Base-by-base conservation (phyloP, 2,888 invertebrate genomes). In the Caenorhabditis sulstoni region DNA sequence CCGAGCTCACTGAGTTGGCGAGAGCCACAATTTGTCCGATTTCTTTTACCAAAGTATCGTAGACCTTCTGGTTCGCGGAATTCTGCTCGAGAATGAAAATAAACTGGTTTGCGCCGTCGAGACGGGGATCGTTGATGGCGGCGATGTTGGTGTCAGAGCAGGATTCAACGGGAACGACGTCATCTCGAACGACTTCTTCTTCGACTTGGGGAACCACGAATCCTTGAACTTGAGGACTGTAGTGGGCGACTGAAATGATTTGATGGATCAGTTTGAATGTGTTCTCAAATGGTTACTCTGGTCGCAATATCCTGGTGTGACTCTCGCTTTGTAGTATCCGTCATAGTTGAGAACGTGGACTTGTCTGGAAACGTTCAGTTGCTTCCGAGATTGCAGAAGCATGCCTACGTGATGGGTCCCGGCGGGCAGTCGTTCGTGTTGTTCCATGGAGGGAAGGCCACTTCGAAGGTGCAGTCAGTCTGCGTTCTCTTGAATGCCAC, bases 241-340 rank as follows among this genome's bases (percentile, higher is more conserved):
- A 64, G 55, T 71, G 71, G 18, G 71, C 71, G 49, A 64, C 68
- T 68, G 59, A 18, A 68, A 59, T 35, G 1, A 39, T 22, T n/a
- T 9, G 37, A 9, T 12, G 22, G 39, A 23, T 7, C 14, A 23
- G 53, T n/a, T n/a, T n/a, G n/a, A n/a, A n/a, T n/a, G n/a, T n/a
- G n/a, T n/a, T n/a, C n/a, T n/a, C n/a, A n/a, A n/a, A n/a, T n/a
- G n/a, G n/a, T 52, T n/a, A 70, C 61, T 61, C 14, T 74, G 41
- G 53, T 59, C 59, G 23, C 74, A 74, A 44, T 74, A 74, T 23
- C 65, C 74, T 0, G 74, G 65, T 53, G 65, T 53, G 1, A 74
- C 74, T 37, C 74, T 18, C 53, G 35, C 44, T 23, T 65, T 65
- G 50, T 65, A 59, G 18, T 49, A 47, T 0, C 52, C 59, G 16